Evolutionary conservation across 2,888 invertebrate species (phyloP).

Genomic region (Spodoptera littoralis): DNA sequence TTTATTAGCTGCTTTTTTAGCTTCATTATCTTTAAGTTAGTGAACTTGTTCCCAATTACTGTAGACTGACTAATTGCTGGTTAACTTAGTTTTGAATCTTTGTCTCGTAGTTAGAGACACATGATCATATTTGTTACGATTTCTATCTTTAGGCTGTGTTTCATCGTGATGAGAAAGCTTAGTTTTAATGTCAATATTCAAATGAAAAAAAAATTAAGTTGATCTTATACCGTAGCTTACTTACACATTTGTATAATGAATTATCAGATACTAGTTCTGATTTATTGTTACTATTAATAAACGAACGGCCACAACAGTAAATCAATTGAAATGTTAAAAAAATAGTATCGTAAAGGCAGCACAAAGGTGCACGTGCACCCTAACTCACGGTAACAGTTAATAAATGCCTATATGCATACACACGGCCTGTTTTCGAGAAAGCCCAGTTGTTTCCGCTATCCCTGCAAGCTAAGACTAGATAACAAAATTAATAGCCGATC

Average conservation of each 20-base stretch:
- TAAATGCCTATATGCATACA: conserved; percentile 33
- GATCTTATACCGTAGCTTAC: no score
- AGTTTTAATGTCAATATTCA: not conserved
- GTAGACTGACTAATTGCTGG: conserved; percentile 79
- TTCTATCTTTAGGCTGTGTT: conserved; percentile 47
- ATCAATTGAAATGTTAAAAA: no score
- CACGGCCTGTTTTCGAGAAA: conserved; percentile 50
- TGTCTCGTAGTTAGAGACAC: conserved; percentile 71
- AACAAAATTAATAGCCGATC: conserved; percentile 58
- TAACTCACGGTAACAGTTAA: conserved; percentile 33
- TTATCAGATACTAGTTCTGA: no score
- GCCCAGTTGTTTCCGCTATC: conserved; percentile 51
- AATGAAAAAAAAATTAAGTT: not conserved
- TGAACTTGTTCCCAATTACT: conserved; percentile 81
- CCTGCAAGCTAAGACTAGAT: conserved; percentile 49
- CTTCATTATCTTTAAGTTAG: conserved; percentile 67
- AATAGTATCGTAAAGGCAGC: no score
- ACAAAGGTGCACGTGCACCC: conserved; percentile 23
- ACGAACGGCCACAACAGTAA: no score
- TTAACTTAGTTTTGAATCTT: conserved; percentile 71
- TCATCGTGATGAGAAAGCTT: conserved; percentile 20
- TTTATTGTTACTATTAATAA: no score
- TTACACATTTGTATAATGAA: no score
- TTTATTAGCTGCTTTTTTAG: conserved; percentile 77
- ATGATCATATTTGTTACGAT: conserved; percentile 49